A percentile compares a stretch with the other conserved stretches of the same genome.
Conservation (phyloP, 1,140 invertebrate species). For the Drosophila orosa region DNA sequence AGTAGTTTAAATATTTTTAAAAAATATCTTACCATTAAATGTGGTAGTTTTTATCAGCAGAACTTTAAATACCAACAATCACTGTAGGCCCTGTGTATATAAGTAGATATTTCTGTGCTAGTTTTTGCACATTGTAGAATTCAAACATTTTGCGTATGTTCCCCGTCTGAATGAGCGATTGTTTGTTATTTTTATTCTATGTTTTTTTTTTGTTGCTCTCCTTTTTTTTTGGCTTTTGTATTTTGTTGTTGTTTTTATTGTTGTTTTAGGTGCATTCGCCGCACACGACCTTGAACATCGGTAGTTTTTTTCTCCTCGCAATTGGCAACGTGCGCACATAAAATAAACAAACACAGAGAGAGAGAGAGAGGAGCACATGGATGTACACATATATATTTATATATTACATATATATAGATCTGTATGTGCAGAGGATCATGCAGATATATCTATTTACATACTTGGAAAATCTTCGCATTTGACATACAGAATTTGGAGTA, state of each 20-base stretch:
- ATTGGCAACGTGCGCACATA: slow-evolving; percentile 72
- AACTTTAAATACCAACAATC: neutral
- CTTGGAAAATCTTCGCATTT: slow-evolving; percentile 7
- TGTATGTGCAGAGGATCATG: neutral
- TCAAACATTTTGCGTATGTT: slow-evolving; percentile 74
- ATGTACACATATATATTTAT: neutral
- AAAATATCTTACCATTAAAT: neutral
- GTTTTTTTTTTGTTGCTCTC: neutral
- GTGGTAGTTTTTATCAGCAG: too few relatives aligned
- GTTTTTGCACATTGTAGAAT: slow-evolving; percentile 68
- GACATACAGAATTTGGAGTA: slow-evolving; percentile 18
- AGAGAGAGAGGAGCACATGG: neutral
- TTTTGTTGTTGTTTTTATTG: slow-evolving; percentile 30
- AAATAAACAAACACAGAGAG: slow-evolving; percentile 41
- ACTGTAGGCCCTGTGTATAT: slow-evolving; percentile 7
- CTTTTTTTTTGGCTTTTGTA: neutral
- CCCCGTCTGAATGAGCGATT: slow-evolving; percentile 40
- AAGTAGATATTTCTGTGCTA: slow-evolving; percentile 35
- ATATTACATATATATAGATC: slow-evolving; percentile 1
- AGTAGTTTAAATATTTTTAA: neutral
- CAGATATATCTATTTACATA: slow-evolving; percentile 22
- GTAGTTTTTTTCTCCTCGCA: slow-evolving; percentile 43
- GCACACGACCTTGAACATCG: slow-evolving; percentile 67
- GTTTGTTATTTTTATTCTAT: slow-evolving; percentile 37
- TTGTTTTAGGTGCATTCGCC: slow-evolving; percentile 70